Evolutionary conservation across 2,113 vertebrate species (phyloP).

Genomic region (Motacilla tschutschensis): DNA sequence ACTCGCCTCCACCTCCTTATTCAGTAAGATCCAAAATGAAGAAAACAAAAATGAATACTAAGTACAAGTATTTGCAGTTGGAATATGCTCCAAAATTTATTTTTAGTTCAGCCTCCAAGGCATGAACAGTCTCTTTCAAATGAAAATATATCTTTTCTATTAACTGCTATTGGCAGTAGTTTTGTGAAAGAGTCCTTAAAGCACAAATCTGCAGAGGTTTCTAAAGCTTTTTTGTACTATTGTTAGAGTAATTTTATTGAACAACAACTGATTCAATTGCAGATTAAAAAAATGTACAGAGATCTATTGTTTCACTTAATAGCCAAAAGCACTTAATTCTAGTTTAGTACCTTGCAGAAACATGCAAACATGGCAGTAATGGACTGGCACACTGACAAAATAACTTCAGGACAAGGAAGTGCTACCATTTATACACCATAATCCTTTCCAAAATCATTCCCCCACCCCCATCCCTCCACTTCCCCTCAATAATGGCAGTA

Average conservation of each 20-base stretch:
- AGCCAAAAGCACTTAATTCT: constrained; percentile 18
- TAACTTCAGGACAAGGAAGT: constrained; percentile 14
- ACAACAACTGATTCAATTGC: neutral
- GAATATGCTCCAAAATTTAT: neutral
- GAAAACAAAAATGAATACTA: neutral
- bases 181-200: neutral
- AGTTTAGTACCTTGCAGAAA: constrained; percentile 32
- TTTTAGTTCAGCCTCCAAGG: neutral
- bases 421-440: neutral
- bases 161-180: neutral
- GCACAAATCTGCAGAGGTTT: neutral
- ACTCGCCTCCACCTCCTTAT: fast-evolving
- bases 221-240: neutral
- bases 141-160: neutral
- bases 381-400: constrained; percentile 15
- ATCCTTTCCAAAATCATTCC: neutral
- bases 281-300: neutral
- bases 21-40: neutral
- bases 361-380: constrained; percentile 6
- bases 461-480: fast-evolving
- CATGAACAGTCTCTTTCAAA: neutral
- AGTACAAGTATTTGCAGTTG: neutral
- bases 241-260: constrained; percentile 11
- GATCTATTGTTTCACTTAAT: constrained; percentile 16
- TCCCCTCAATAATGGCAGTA: neutral